These are phyloP conservation scores for Melozone crissalis DNA, from an alignment of 2,113 vertebrate species.

Conservation along the genomic window DNA sequence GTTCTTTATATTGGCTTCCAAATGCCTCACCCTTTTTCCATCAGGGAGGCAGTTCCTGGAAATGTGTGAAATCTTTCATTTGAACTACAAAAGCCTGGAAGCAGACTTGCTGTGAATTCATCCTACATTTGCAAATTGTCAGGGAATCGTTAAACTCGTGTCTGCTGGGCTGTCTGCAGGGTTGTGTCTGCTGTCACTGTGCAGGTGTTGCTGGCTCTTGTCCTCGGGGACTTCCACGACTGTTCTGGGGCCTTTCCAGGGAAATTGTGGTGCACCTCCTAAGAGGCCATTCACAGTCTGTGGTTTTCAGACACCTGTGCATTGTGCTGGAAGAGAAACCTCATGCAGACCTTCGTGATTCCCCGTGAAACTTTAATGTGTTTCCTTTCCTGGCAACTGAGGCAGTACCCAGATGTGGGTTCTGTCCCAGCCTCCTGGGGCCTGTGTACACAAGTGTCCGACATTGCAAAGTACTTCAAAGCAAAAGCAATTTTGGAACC, in stretches of 20 bases:
- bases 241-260: not conserved
- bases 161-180: constrained; percentile 1
- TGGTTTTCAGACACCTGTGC: not conserved
- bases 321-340: not conserved
- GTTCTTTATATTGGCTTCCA: constrained; percentile 1
- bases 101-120: constrained; percentile 36
- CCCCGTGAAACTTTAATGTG: not conserved
- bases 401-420: not conserved
- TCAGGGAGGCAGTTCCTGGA: not conserved
- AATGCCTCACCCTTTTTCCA: constrained; percentile 7
- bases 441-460: not conserved
- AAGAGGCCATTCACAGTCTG: not conserved
- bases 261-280: not conserved
- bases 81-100: constrained; percentile 45
- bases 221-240: not conserved
- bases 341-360: not conserved
- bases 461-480: not conserved
- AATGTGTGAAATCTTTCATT: constrained; percentile 32
- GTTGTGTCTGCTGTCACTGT: not conserved
- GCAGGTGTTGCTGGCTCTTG: not conserved
- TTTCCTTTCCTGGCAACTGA: not conserved
- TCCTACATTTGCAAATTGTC: constrained; percentile 26
- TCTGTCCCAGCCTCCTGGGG: not conserved
- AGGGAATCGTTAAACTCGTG: not conserved
- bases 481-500: not conserved